These are phyloP conservation scores for Clarias gariepinus DNA, from an alignment of 2,113 vertebrate genomes.

Conservation along the genomic window DNA sequence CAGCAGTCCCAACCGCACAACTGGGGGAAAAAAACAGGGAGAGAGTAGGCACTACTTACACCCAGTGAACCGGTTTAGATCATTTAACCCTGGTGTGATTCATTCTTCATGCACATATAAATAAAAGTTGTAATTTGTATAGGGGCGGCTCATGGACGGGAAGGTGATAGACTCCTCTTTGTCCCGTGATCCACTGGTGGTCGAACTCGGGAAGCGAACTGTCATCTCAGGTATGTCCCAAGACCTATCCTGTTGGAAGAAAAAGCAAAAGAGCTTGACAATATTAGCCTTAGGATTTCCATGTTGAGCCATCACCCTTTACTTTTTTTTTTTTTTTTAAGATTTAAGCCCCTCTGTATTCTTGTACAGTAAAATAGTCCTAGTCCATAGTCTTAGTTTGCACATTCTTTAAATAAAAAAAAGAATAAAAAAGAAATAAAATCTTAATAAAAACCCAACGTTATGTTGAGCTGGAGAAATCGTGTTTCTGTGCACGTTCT, in stretches of 20 bases:
- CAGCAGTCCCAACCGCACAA: neutral
- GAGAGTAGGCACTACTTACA: neutral
- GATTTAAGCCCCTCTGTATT: neutral
- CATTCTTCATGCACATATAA: neutral
- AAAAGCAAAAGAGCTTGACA: neutral
- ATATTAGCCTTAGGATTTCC: neutral
- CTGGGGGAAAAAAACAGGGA: neutral
- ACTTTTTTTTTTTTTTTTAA: neutral
- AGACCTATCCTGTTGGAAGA: neutral
- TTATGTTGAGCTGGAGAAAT: neutral
- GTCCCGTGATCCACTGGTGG: slow-evolving; percentile 85
- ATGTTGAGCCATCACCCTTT: neutral
- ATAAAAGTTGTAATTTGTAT: neutral
- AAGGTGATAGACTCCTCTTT: slow-evolving; percentile 89
- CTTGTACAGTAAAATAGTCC: neutral
- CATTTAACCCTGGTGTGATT: neutral
- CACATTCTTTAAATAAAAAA: neutral
- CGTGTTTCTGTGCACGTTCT: neutral
- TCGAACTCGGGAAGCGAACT: slow-evolving; percentile 91
- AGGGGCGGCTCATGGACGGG: slow-evolving; percentile 90
- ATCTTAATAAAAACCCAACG: neutral
- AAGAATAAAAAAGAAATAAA: neutral
- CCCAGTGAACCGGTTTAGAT: neutral
- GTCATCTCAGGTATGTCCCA: slow-evolving; percentile 83
- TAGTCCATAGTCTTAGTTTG: neutral